Evolutionary conservation across 1,140 invertebrate genomes (phyloP).

Genomic region (Nasonia giraulti): DNA sequence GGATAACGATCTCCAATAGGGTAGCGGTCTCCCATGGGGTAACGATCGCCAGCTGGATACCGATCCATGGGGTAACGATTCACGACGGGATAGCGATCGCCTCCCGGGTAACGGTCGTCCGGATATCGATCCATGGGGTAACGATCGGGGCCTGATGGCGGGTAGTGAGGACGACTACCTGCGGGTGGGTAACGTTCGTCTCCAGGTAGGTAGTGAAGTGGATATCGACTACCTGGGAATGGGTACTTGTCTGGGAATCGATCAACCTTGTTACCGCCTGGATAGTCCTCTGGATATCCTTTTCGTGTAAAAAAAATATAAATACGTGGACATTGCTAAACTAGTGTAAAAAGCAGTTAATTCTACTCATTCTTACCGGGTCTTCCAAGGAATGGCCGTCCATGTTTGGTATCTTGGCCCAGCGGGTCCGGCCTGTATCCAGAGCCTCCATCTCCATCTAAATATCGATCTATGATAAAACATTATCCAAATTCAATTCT

Average conservation of each 20-base stretch:
- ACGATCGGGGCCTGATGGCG: conserved; percentile 62
- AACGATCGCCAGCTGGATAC: conserved; percentile 69
- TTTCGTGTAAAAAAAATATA: not conserved
- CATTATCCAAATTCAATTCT: not conserved
- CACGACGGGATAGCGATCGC: conserved; percentile 62
- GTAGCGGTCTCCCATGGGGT: conserved; percentile 65
- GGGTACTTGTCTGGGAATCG: conserved; percentile 73
- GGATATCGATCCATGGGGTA: conserved; percentile 64
- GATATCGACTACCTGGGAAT: conserved; percentile 68
- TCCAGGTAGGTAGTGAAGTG: conserved; percentile 52
- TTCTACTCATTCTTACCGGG: conserved; percentile 61
- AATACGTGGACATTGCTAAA: not conserved
- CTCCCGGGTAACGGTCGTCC: conserved; percentile 58
- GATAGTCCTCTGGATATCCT: conserved; percentile 68
- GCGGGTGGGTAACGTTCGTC: conserved; percentile 66
- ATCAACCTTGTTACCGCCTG: conserved; percentile 67
- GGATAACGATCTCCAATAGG: conserved; percentile 71
- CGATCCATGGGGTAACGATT: conserved; percentile 69
- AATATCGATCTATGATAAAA: conserved; percentile 67
- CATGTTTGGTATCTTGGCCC: conserved; percentile 75
- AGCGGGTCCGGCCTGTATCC: conserved; percentile 74
- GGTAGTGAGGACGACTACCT: conserved; percentile 59
- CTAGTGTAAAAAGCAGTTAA: not conserved
- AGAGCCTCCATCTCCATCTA: conserved; percentile 64
- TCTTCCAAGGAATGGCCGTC: conserved; percentile 72